phyloP scores from a whole-genome alignment of 2,113 vertebrate genomes.

The Poeciliopsis retropinna region DNA sequence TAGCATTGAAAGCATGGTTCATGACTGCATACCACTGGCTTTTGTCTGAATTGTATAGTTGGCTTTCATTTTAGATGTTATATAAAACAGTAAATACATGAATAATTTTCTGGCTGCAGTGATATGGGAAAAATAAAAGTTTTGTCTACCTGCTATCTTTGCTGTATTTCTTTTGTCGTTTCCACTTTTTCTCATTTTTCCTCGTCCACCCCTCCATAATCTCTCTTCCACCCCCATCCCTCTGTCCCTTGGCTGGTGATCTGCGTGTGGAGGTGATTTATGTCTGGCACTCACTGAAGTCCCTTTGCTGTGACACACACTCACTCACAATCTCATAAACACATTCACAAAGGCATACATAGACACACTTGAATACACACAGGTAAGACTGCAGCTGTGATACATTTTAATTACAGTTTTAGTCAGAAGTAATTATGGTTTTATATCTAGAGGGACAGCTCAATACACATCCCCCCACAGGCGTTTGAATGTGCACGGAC shows the following conservation, averaged over 20 bases:
- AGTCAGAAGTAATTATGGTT: constrained; percentile 93
- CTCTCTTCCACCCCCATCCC: constrained; percentile 49
- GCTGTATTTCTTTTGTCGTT: constrained; percentile 35
- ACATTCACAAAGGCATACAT: constrained; percentile 63
- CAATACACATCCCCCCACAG: constrained; percentile 55
- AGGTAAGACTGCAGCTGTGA: constrained; percentile 87
- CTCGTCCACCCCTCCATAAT: constrained; percentile 46
- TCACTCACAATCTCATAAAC: constrained; percentile 59
- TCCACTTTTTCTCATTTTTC: constrained; percentile 31
- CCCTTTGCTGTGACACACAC: constrained; percentile 65
- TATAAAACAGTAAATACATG: neutral
- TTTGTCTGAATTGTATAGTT: constrained; percentile 32
- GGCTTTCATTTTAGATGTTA: constrained; percentile 15
- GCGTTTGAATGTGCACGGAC: constrained; percentile 5
- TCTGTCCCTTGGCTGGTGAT: constrained; percentile 75
- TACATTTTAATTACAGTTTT: constrained; percentile 97
- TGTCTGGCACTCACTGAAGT: constrained; percentile 83
- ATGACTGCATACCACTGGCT: constrained; percentile 39
- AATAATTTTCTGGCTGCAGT: neutral
- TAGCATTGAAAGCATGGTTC: constrained; percentile 39
- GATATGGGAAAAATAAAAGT: constrained; percentile 9
- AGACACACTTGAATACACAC: constrained; percentile 51
- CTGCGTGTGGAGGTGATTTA: constrained; percentile 82
- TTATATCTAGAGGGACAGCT: constrained; percentile 83
- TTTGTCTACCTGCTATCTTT: constrained; percentile 24